phyloP scores from a whole-genome alignment of 2,113 vertebrate genomes.

The Solenodon paradoxus region DNA sequence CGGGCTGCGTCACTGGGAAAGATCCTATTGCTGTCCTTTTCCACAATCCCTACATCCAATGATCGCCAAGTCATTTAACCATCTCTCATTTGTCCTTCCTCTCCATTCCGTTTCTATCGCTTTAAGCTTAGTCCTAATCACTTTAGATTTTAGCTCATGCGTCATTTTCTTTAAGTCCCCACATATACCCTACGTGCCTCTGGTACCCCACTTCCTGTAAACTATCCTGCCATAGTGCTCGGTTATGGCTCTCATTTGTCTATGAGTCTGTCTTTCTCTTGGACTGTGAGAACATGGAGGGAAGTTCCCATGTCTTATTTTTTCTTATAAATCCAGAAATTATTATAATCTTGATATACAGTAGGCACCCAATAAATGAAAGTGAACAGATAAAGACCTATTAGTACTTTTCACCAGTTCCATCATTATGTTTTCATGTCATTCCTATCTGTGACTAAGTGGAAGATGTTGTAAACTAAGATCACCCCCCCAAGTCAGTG shows the following conservation, averaged over 20 bases:
- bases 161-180: not conserved
- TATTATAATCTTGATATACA: not conserved
- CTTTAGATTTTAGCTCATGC: not conserved
- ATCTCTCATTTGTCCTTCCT: not conserved
- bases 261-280: not conserved
- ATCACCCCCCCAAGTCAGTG: not conserved
- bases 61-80: not conserved
- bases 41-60: not conserved
- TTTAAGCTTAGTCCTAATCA: not conserved
- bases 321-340: not conserved
- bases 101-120: not conserved
- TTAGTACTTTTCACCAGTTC: not conserved
- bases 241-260: not conserved
- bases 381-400: not conserved
- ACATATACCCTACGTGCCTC: not conserved
- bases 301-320: not conserved
- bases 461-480: not conserved
- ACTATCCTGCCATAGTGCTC: not conserved
- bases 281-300: not conserved
- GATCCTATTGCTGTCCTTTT: not conserved
- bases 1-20: not conserved
- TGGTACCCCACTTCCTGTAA: not conserved
- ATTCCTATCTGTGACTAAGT: not conserved
- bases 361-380: not conserved
- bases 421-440: not conserved